Conservation (phyloP, 2,797 vertebrate genomes). For the Australoheros facetus region DNA sequence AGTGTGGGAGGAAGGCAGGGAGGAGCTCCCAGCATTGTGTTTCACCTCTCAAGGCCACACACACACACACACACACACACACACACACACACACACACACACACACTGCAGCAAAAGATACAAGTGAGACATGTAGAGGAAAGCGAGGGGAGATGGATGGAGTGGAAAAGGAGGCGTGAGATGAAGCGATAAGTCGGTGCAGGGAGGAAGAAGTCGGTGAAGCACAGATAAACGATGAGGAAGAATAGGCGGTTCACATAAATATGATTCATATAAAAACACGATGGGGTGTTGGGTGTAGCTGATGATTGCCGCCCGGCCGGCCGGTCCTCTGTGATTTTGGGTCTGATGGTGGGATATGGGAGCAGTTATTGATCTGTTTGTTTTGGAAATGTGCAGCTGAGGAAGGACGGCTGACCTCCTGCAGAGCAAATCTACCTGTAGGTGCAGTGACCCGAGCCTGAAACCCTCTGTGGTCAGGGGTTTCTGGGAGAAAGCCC, state of each 20-base stretch:
- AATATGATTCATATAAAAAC: background rate
- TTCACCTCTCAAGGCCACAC: conserved; percentile 78
- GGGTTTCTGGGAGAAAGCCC: too few species aligned
- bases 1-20: conserved; percentile 44
- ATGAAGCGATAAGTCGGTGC: background rate
- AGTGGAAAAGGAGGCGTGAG: conserved; percentile 10
- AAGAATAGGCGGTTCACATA: background rate
- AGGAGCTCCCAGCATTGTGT: conserved; percentile 66
- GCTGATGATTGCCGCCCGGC: background rate
- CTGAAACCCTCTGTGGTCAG: too few species aligned
- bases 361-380: background rate
- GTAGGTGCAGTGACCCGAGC: too few species aligned
- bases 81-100: background rate
- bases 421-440: too few species aligned
- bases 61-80: conserved; percentile 22
- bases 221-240: background rate
- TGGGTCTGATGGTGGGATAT: too few species aligned
- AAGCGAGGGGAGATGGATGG: background rate
- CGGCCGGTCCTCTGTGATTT: too few species aligned
- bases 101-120: conserved; percentile 23
- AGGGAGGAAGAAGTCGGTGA: background rate
- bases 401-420: background rate
- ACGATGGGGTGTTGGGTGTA: background rate
- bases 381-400: background rate
- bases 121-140: conserved; percentile 25